Conservation (phyloP, 2,797 vertebrate genomes). For the Phataginus tricuspis region DNA sequence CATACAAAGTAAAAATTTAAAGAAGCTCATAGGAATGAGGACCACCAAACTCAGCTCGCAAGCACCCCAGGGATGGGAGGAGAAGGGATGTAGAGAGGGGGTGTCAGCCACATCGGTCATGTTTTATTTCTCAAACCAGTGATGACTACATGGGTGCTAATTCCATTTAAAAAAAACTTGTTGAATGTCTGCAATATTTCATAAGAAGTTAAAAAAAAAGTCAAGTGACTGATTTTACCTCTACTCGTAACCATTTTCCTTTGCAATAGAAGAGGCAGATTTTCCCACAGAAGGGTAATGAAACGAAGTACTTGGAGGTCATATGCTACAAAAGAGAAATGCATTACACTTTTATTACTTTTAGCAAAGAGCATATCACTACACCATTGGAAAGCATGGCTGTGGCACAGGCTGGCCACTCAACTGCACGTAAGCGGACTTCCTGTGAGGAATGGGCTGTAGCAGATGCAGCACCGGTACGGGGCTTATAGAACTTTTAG, state of each 20-base stretch:
- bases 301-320: conserved; percentile 90
- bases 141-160: background rate
- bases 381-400: background rate
- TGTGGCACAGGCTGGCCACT: background rate
- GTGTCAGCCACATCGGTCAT: background rate
- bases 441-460: accelerated
- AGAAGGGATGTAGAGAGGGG: background rate
- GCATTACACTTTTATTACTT: background rate
- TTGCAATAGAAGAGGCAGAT: conserved; percentile 92
- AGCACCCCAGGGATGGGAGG: background rate
- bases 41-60: background rate
- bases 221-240: conserved; percentile 87
- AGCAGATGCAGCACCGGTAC: background rate
- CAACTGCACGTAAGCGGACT: background rate
- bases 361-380: background rate
- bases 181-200: conserved; percentile 13
- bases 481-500: background rate
- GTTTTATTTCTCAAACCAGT: background rate
- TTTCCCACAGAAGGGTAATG: conserved; percentile 93
- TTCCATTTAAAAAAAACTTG: background rate
- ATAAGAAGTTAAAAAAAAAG: background rate
- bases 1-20: background rate
- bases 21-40: background rate
- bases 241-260: conserved; percentile 93
- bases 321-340: conserved; percentile 84